Base-by-base conservation (phyloP, 2,113 vertebrate species). In the Cricetomys ansorgei region DNA sequence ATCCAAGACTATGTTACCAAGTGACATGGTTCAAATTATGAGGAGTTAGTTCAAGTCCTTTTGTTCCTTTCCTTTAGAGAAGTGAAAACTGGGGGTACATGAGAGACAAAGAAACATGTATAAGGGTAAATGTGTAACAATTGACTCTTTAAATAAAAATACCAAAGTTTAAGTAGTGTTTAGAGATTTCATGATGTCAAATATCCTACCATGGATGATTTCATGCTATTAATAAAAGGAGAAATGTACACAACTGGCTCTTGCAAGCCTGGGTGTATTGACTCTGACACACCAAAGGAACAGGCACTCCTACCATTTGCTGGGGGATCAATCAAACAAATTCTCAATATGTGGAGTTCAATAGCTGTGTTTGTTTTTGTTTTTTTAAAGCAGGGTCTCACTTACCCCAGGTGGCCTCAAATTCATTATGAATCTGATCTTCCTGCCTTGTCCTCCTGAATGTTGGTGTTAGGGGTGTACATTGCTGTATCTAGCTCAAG, bases 111-210 rank as follows among this genome's bases (percentile, higher is more conserved):
- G 45, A 31, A 65, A 16, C 7, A 72, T 21, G 25, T n/a, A 50
- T 62, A 37, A 89, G 37, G 37, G 40, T 73, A 57, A 76, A 86
- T 87, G 59, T 76, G 86, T 43, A 76, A 83, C 65, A 85, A 40
- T 34, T 91, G n/a, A 0, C 57, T 85, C 86, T 95, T 83, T 31
- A 91, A 90, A 72, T 88, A 29, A 95, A 95, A 92, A 90, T 81
- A 34, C 40, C 75, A 69, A 17, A 40, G 69, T 85, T 84, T 64
- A 85, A 50, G 43, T 55, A 57, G 17, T 37, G 65, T 59, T 48
- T 55, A 62, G 70, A 70, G n/a, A 88, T 92, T 70, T 79, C 40
- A 48, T 55, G 67, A 90, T 12, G 48, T 90, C 80, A 90, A 57
- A 53, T 69, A 70, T 69, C 25, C 64, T 59, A 84, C 80, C 12